Conservation (phyloP, 30 jellyfish, hydroid and myxozoan species). For the Phacellophora camtschatica region DNA sequence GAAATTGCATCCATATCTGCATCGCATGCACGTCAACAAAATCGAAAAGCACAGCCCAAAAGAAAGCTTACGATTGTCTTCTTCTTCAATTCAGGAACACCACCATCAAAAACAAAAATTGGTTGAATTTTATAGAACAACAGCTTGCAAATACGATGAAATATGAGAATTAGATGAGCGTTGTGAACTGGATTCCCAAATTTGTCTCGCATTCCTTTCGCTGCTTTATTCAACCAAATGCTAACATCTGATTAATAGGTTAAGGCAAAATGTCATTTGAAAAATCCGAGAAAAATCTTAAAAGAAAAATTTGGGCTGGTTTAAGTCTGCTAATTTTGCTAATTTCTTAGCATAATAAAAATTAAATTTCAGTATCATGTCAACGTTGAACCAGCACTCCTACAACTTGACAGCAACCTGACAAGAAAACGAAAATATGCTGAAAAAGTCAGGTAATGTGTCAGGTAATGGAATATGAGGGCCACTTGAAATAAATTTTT, state of each 20-base stretch:
- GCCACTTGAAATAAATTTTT: too few relatives aligned
- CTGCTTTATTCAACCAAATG: conserved; percentile 93
- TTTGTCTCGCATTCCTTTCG: conserved; percentile 95
- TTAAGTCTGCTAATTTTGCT: too few relatives aligned
- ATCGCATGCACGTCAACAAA: neutral
- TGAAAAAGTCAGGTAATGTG: too few relatives aligned
- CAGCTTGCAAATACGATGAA: conserved; percentile 88
- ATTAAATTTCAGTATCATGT: too few relatives aligned
- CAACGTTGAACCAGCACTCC: too few relatives aligned
- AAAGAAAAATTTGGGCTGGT: too few relatives aligned
- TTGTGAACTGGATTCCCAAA: conserved; percentile 85
- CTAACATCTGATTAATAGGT: conserved; percentile 79
- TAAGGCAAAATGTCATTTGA: too few relatives aligned
- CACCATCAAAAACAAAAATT: conserved; percentile 95
- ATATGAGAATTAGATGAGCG: conserved; percentile 88
- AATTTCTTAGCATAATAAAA: too few relatives aligned
- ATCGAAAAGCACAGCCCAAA: neutral
- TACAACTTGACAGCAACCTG: too few relatives aligned
- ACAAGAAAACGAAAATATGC: too few relatives aligned
- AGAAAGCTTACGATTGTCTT: conserved; percentile 71
- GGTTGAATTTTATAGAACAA: conserved; percentile 83
- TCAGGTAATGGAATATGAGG: too few relatives aligned
- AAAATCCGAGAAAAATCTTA: too few relatives aligned
- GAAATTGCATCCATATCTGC: neutral
- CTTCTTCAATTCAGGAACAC: conserved; percentile 90